Conservation (phyloP, 2,888 invertebrate species). For the Acanthosepion esculentum region DNA sequence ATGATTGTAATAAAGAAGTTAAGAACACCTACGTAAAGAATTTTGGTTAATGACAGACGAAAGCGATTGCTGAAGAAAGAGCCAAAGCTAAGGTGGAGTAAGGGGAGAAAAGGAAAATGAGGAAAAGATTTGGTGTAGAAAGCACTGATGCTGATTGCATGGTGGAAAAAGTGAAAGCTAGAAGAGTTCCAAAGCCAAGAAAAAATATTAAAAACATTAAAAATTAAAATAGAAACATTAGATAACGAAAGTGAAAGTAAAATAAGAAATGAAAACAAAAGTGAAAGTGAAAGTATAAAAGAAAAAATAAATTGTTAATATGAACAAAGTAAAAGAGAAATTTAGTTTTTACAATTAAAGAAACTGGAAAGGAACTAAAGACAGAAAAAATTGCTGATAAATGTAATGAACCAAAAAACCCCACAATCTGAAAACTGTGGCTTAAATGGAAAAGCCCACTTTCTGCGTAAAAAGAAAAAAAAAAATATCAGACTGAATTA, state of each 20-base stretch:
- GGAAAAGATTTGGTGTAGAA: no score
- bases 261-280: background rate
- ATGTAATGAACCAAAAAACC: no score
- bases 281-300: background rate
- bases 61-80: background rate
- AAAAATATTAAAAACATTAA: background rate
- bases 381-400: no score
- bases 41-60: slow-evolving; percentile 4
- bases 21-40: background rate
- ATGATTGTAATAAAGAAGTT: background rate
- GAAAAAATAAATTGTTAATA: no score
- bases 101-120: no score
- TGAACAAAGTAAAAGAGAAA: no score
- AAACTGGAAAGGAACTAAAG: background rate
- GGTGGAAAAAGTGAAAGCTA: background rate
- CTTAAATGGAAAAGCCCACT: no score
- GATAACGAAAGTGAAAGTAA: background rate
- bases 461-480: no score
- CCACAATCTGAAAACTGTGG: no score
- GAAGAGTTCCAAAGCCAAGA: background rate
- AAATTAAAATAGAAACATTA: background rate
- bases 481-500: no score
- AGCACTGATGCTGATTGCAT: background rate
- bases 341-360: background rate
- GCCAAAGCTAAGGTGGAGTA: background rate